Base-by-base conservation (phyloP, 1,140 invertebrate species). In the Potamilus streckersoni region DNA sequence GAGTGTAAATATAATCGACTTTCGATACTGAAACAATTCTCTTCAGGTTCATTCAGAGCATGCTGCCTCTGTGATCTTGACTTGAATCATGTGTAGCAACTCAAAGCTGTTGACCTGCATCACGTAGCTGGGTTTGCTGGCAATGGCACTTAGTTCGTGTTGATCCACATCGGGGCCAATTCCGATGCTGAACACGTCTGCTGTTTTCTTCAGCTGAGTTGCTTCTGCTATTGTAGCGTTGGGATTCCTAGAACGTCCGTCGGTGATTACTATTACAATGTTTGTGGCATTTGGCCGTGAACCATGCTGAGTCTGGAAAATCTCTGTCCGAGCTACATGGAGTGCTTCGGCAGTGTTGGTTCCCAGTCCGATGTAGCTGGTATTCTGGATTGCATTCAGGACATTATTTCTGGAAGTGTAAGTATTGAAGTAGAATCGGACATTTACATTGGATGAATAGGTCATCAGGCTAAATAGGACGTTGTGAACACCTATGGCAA, bases 401-500 rank as follows among this genome's bases (percentile, higher is more conserved):
- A 80, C 68, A 3, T 63, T 38, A 19, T 67, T 12, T 65, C 71
- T 69, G 6, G 71, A 69, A n/a, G 59, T n/a, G 65, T 77, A 73
- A 17, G 69, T 61, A 56, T 80, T 73, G 31, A 80, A 74, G 56
- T 23, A 74, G 66, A 80, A 80, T 57, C 69, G 57, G 38, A 70
- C 72, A 17, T 66, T 19, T 8, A 75, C 63, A 1, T 38, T 59
- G n/a, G 56, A 49, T 1, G 79, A 80, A 64, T 66, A 80, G 17
- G 74, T 69, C n/a, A 81, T 60, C n/a, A 79, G 72, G 16, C 81
- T 79, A 61, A 83, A 68, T 62, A 74, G 76, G 57, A 74, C 72
- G 55, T 65, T 74, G n/a, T 77, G 69, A 4, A 65, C 23, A 17
- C 80, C 81, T 61, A 83, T 81, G 16, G 57, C 69, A 63, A 81